A percentile compares a stretch with the other conserved stretches of the same genome.
Conservation (phyloP, 2,888 invertebrate genomes). For the Dryadula phaetusa region DNA sequence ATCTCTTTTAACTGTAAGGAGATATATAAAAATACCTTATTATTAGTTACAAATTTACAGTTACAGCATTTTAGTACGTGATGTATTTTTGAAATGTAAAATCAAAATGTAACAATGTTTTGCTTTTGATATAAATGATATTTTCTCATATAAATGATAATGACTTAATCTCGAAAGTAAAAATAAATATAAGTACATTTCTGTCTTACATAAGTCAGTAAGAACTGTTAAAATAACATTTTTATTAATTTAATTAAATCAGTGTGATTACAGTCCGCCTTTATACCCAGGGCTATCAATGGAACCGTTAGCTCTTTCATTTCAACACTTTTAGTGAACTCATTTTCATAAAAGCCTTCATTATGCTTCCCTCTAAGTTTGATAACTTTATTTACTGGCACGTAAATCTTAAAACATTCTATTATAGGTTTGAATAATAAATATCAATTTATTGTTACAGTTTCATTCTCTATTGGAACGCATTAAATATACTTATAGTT, state of each 20-base stretch:
- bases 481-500: background rate
- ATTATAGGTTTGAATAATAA: conserved; percentile 18
- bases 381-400: conserved; percentile 26
- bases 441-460: conserved; percentile 3
- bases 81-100: no score
- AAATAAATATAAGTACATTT: background rate
- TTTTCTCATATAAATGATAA: no score
- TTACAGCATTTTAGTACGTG: no score
- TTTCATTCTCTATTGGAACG: background rate
- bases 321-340: conserved; percentile 24
- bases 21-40: no score
- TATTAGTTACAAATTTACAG: no score
- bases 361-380: conserved; percentile 27
- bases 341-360: conserved; percentile 26
- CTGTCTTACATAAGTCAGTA: background rate
- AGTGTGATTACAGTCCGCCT: conserved; percentile 23
- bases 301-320: conserved; percentile 26
- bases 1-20: no score
- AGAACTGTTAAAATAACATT: background rate
- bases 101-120: no score
- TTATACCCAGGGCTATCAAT: conserved; percentile 18
- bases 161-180: background rate
- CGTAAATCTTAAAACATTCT: conserved; percentile 23
- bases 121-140: no score
- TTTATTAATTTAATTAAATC: conserved; percentile 27